A percentile compares a stretch with the other conserved stretches of the same genome.
phyloP scores from a whole-genome alignment of 2,113 vertebrate species.

The Upupa epops region DNA sequence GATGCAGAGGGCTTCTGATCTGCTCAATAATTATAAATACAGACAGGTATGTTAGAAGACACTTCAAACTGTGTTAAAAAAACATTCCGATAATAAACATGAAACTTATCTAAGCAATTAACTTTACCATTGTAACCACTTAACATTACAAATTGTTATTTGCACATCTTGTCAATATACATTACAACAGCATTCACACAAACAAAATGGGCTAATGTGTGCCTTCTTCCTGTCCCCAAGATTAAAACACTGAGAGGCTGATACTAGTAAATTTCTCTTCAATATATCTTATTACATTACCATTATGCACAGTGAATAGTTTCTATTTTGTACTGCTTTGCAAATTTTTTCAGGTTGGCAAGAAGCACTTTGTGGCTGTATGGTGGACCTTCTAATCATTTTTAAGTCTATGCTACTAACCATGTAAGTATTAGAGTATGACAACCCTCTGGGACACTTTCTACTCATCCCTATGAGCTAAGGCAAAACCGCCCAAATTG shows the following conservation, averaged over 20 bases:
- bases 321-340: background rate
- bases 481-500: background rate
- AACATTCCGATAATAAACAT: background rate
- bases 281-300: background rate
- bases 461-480: rapidly evolving
- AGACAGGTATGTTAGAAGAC: background rate
- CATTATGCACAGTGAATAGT: background rate
- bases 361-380: background rate
- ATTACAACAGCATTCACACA: background rate
- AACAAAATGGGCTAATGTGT: background rate
- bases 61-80: background rate
- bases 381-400: background rate
- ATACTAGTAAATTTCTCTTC: background rate
- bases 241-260: background rate
- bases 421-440: background rate
- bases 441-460: background rate
- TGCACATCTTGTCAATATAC: background rate
- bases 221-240: background rate
- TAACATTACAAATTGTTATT: background rate
- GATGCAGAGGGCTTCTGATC: background rate
- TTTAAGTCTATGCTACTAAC: background rate
- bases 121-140: no score
- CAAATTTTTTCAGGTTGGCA: background rate
- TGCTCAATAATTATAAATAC: background rate
- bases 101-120: background rate